Conservation (phyloP, 2,113 vertebrate species). For the Reinhardtius hippoglossoides region DNA sequence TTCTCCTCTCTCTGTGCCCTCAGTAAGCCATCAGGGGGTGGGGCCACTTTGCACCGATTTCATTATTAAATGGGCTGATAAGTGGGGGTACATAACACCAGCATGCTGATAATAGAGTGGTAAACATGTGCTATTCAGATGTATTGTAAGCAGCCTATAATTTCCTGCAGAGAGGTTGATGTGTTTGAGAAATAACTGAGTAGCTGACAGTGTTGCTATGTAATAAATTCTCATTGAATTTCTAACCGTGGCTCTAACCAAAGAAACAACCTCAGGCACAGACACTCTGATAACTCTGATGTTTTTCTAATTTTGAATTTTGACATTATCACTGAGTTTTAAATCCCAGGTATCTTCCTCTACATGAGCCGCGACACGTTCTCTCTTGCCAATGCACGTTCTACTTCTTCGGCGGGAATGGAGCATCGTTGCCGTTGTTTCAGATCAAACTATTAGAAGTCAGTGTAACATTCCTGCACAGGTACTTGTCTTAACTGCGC, state of each 20-base stretch:
- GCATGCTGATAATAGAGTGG: background rate
- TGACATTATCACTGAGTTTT: too few species aligned
- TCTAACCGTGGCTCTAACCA: slow-evolving; percentile 1
- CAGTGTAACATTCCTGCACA: slow-evolving; percentile 16
- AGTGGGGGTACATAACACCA: background rate
- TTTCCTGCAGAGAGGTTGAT: slow-evolving; percentile 10
- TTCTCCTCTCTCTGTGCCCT: background rate
- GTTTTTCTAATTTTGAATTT: too few species aligned
- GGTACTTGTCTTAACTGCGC: slow-evolving; percentile 50
- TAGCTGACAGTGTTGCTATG: background rate
- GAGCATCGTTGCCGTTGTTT: background rate
- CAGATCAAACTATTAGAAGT: background rate
- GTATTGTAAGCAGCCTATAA: background rate
- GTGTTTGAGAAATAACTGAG: background rate
- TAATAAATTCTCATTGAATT: slow-evolving; percentile 36
- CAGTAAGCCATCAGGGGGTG: background rate
- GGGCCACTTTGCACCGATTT: background rate
- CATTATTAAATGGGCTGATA: background rate
- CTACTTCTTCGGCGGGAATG: too few species aligned
- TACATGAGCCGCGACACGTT: too few species aligned
- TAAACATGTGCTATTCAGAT: background rate
- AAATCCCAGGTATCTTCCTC: too few species aligned
- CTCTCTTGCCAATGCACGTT: too few species aligned
- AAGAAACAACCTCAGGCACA: background rate
- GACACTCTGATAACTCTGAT: background rate